Conservation (phyloP, 1,140 invertebrate species). For the Drosophila bifasciata region DNA sequence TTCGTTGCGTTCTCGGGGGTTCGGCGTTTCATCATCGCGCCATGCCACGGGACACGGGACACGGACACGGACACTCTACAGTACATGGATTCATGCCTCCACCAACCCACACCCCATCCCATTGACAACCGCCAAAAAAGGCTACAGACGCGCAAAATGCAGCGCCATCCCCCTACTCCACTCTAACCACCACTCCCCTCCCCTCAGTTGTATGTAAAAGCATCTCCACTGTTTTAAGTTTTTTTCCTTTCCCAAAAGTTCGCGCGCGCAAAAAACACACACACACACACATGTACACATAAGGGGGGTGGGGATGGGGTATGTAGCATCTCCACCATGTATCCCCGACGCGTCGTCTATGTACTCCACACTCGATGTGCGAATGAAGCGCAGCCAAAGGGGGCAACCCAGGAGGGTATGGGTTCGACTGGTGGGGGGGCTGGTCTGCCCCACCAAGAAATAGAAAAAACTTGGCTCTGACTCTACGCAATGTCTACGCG, state of each 20-base stretch:
- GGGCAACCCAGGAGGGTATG: background rate
- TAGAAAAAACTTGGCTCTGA: conserved; percentile 75
- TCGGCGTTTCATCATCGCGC: conserved; percentile 77
- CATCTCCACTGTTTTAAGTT: conserved; percentile 66
- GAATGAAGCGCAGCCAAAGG: conserved; percentile 39
- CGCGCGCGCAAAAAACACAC: conserved; percentile 67
- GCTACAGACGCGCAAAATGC: conserved; percentile 73
- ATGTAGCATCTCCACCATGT: conserved; percentile 24
- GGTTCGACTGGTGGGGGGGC: background rate
- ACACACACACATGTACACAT: conserved; percentile 21
- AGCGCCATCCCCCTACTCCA: conserved; percentile 23
- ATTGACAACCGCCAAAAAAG: conserved; percentile 67
- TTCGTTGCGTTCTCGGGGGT: conserved; percentile 64
- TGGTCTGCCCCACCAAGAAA: conserved; percentile 62
- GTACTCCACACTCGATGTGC: conserved; percentile 53
- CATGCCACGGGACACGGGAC: too few species aligned
- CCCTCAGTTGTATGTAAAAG: conserved; percentile 62
- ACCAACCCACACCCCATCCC: conserved; percentile 5
- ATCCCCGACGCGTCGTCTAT: conserved; percentile 35
- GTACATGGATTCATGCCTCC: conserved; percentile 28
- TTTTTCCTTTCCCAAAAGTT: conserved; percentile 76
- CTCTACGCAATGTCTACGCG: conserved; percentile 79
- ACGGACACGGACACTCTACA: conserved; percentile 39
- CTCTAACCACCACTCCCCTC: background rate
- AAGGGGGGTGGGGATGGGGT: background rate